Evolutionary conservation across 2,888 invertebrate species (phyloP).

Genomic region (Margaritifera margaritifera): DNA sequence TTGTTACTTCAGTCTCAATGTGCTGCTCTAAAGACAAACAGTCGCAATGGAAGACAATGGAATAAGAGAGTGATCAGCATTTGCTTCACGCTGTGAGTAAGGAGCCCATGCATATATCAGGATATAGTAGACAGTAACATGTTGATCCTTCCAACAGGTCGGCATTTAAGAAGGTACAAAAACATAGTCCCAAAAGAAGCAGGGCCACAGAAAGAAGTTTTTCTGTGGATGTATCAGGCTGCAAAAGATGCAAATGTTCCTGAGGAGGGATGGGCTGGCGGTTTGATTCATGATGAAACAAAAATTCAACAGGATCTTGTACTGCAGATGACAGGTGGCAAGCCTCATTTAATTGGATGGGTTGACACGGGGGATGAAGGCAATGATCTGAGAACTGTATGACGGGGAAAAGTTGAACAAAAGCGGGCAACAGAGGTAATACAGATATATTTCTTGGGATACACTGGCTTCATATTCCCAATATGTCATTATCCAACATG

Average conservation of each 20-base stretch:
- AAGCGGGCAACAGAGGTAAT: slow-evolving; percentile 20
- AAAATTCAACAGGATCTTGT: slow-evolving; percentile 27
- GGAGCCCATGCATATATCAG: slow-evolving; percentile 13
- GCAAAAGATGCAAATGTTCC: slow-evolving; percentile 17
- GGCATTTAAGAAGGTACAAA: too few relatives aligned
- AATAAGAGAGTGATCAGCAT: slow-evolving; percentile 15
- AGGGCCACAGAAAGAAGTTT: slow-evolving; percentile 15
- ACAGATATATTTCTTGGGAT: slow-evolving; percentile 26
- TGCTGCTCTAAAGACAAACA: slow-evolving; percentile 10
- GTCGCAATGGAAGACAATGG: slow-evolving; percentile 8
- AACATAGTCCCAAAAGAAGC: slow-evolving; percentile 17
- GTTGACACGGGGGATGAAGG: slow-evolving; percentile 30
- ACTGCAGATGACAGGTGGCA: slow-evolving; percentile 11
- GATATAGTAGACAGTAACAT: too few relatives aligned
- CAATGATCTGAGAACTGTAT: slow-evolving; percentile 8
- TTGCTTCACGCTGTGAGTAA: slow-evolving; percentile 13
- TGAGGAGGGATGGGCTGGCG: slow-evolving; percentile 16
- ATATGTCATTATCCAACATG: slow-evolving; percentile 21
- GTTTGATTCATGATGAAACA: slow-evolving; percentile 27
- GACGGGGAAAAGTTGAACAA: slow-evolving; percentile 9
- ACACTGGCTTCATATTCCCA: slow-evolving; percentile 32
- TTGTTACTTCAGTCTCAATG: slow-evolving; percentile 13
- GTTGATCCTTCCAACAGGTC: too few relatives aligned
- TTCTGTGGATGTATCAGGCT: slow-evolving; percentile 23
- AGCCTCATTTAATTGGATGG: slow-evolving; percentile 17